phyloP scores from a whole-genome alignment of 2,888 invertebrate genomes.

The Slavum lentiscoides region DNA sequence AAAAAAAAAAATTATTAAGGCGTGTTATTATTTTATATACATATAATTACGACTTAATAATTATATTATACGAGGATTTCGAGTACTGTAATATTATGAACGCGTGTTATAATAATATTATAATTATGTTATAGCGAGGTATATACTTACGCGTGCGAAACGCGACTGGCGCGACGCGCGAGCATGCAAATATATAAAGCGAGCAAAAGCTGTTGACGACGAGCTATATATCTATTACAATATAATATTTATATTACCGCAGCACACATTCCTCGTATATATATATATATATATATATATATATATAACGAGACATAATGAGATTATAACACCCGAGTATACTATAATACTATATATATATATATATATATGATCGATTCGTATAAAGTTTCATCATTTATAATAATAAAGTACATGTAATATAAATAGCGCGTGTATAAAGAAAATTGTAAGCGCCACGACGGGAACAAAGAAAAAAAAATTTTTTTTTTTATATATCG shows the following conservation, averaged over 20 bases:
- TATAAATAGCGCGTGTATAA: no score
- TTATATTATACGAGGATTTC: no score
- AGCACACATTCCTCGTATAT: no score
- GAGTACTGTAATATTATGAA: no score
- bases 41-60: background rate
- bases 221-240: background rate
- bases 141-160: background rate
- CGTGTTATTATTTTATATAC: no score
- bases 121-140: no score
- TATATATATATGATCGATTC: background rate
- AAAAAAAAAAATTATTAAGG: no score
- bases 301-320: background rate
- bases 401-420: background rate
- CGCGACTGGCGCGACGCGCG: background rate
- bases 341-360: background rate
- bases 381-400: slow-evolving; percentile 8
- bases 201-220: slow-evolving; percentile 1
- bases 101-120: background rate
- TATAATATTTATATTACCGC: background rate
- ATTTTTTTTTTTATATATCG: no score
- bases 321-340: background rate
- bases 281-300: no score
- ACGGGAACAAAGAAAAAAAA: no score
- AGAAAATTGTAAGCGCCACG: no score
- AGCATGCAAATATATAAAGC: background rate